A percentile compares a stretch with the other conserved stretches of the same genome.
Conservation (phyloP, 2,888 invertebrate species). For the Augiades crinisus region DNA sequence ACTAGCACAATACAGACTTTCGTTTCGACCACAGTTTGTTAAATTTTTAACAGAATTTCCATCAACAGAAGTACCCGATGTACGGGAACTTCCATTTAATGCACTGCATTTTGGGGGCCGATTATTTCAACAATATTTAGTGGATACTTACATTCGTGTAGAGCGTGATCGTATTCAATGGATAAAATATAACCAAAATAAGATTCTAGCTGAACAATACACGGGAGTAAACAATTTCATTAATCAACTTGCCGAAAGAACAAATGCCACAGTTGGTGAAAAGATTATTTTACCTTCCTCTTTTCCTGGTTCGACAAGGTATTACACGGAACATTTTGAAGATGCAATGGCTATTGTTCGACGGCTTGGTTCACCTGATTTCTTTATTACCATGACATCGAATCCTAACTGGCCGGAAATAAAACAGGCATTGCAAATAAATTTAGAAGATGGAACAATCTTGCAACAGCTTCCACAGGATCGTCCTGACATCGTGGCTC, state of each 20-base stretch:
- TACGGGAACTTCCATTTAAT: conserved; percentile 31
- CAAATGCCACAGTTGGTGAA: conserved; percentile 30
- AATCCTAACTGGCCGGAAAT: conserved; percentile 40
- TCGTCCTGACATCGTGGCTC: conserved; percentile 31
- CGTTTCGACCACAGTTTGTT: conserved; percentile 29
- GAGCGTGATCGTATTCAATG: conserved; percentile 30
- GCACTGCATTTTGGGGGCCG: conserved; percentile 28
- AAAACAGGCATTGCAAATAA: too few species aligned
- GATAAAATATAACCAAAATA: conserved; percentile 31
- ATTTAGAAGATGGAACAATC: conserved; percentile 29
- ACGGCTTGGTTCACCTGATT: conserved; percentile 32
- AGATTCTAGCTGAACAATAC: conserved; percentile 31
- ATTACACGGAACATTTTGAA: conserved; percentile 31
- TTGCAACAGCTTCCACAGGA: conserved; percentile 31
- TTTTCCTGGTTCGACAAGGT: conserved; percentile 28
- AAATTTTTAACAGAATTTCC: conserved; percentile 27
- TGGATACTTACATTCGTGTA: conserved; percentile 29
- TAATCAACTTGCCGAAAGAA: conserved; percentile 27
- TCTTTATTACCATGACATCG: conserved; percentile 36
- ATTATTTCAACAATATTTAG: conserved; percentile 31
- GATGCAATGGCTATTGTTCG: conserved; percentile 35
- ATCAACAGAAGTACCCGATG: conserved; percentile 29
- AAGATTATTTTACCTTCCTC: conserved; percentile 32
- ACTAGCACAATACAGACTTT: conserved; percentile 31
- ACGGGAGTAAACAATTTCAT: conserved; percentile 30